phyloP scores from a whole-genome alignment of 2,888 invertebrate genomes.

The Lissocephala sabroskyi region DNA sequence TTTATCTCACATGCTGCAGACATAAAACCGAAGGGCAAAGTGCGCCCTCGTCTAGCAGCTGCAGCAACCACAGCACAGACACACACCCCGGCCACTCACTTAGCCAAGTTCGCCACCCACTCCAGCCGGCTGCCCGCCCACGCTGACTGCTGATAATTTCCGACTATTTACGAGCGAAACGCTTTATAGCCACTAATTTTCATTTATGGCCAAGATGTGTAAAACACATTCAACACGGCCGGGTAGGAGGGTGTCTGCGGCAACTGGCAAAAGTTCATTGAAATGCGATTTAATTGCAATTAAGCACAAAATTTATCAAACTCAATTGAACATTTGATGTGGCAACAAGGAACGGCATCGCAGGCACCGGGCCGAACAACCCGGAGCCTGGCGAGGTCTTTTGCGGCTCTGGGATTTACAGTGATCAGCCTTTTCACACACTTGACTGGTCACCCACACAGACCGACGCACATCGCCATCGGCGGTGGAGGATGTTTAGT shows the following conservation, averaged over 20 bases:
- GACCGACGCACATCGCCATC: no score
- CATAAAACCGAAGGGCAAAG: not conserved
- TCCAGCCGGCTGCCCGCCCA: no score
- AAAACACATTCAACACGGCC: not conserved
- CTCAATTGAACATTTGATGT: constrained; percentile 39
- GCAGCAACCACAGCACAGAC: constrained; percentile 2
- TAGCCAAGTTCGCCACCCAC: not conserved
- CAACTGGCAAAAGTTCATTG: constrained; percentile 32
- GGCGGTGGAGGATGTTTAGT: no score
- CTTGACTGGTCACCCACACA: no score
- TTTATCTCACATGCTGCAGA: constrained; percentile 10
- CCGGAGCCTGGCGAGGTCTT: no score
- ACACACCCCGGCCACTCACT: not conserved
- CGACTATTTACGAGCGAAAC: constrained; percentile 4
- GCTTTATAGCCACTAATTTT: constrained; percentile 12
- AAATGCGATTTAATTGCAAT: constrained; percentile 53
- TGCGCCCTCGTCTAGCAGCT: not conserved
- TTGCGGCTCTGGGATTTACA: no score
- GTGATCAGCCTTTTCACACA: no score
- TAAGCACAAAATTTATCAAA: constrained; percentile 46
- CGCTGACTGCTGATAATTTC: not conserved
- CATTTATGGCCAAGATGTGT: not conserved
- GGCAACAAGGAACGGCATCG: not conserved
- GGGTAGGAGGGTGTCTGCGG: not conserved
- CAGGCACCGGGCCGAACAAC: not conserved